Conservation (phyloP, 2,797 vertebrate genomes). For the Xerus rutilus region DNA sequence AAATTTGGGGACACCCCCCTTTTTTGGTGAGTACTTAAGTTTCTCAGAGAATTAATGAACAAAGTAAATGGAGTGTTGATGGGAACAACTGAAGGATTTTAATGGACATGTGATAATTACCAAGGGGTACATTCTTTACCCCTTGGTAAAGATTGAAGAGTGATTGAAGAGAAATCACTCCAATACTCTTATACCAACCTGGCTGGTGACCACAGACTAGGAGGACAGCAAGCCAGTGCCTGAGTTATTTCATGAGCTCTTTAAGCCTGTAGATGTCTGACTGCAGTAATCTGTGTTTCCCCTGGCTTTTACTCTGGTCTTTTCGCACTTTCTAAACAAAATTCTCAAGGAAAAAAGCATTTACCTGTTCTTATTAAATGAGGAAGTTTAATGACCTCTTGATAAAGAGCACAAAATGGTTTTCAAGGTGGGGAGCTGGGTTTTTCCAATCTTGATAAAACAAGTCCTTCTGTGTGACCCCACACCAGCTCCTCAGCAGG, state of each 20-base stretch:
- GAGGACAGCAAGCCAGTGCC: too few relatives aligned
- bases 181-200: not conserved
- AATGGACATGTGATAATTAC: not conserved
- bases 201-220: too few relatives aligned
- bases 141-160: too few relatives aligned
- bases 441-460: not conserved
- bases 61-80: not conserved
- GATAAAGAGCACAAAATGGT: not conserved
- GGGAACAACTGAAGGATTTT: not conserved
- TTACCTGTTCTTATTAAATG: not conserved
- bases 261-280: not conserved
- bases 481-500: not conserved
- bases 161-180: not conserved
- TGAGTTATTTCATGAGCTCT: not conserved
- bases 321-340: not conserved
- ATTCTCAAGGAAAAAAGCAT: too few relatives aligned
- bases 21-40: not conserved
- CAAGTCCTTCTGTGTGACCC: not conserved
- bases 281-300: not conserved
- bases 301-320: not conserved
- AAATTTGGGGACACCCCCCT: not conserved
- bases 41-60: not conserved
- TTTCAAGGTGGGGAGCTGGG: not conserved
- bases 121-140: fast-evolving
- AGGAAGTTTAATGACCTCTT: not conserved